phyloP scores from a whole-genome alignment of 2,797 vertebrate genomes.

The Paramormyrops hopkinsi region DNA sequence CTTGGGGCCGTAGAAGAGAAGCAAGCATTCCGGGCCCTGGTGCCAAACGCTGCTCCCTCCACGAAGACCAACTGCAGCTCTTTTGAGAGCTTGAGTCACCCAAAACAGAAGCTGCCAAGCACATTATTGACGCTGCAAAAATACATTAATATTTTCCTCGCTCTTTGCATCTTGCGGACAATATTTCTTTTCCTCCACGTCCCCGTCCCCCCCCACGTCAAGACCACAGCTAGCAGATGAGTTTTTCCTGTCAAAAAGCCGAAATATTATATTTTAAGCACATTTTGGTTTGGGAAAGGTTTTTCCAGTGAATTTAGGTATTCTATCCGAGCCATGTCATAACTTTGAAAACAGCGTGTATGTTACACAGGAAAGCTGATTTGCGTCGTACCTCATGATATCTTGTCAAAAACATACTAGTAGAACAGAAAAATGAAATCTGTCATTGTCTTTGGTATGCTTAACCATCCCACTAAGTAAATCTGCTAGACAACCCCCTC shows the following conservation, averaged over 20 bases:
- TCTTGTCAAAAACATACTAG: conserved; percentile 31
- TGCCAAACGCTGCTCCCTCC: background rate
- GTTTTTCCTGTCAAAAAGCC: conserved; percentile 39
- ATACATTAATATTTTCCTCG: conserved; percentile 45
- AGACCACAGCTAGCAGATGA: conserved; percentile 40
- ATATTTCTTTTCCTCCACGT: conserved; percentile 19
- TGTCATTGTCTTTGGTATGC: background rate
- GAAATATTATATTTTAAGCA: conserved; percentile 34
- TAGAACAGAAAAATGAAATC: conserved; percentile 25
- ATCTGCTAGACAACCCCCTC: background rate
- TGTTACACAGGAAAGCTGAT: conserved; percentile 18
- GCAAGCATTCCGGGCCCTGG: background rate
- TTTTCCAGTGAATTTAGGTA: conserved; percentile 28
- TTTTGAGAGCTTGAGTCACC: conserved; percentile 33
- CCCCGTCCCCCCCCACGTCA: conserved; percentile 21
- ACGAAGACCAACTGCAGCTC: background rate
- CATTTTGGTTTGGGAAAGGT: conserved; percentile 41
- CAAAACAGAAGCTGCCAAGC: conserved; percentile 42
- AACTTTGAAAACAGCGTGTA: conserved; percentile 24
- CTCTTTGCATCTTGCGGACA: conserved; percentile 30
- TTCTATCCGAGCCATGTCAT: background rate
- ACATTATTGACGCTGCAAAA: conserved; percentile 45
- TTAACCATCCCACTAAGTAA: background rate
- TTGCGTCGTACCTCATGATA: conserved; percentile 30
- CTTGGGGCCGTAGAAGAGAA: background rate